Conservation (phyloP, 1,140 invertebrate genomes). For the Matsumurasca onukii region DNA sequence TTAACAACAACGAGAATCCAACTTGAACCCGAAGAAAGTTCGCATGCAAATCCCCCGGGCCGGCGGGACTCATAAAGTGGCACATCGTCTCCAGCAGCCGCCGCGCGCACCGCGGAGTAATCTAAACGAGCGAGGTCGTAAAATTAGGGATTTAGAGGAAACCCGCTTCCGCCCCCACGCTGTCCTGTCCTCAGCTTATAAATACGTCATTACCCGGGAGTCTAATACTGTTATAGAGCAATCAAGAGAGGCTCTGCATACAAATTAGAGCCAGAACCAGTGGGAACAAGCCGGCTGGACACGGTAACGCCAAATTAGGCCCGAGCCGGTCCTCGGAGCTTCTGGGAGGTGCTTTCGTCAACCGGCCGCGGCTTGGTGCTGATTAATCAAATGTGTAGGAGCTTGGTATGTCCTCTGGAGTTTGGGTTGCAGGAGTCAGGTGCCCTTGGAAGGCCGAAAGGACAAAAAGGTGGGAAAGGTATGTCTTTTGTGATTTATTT, state of each 20-base stretch:
- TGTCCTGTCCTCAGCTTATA: constrained; percentile 13
- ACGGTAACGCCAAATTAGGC: constrained; percentile 2
- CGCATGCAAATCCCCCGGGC: too few relatives aligned
- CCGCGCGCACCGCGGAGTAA: too few relatives aligned
- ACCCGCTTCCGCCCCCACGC: constrained; percentile 17
- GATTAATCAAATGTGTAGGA: too few relatives aligned
- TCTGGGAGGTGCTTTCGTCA: neutral
- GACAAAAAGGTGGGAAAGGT: too few relatives aligned
- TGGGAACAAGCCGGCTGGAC: neutral
- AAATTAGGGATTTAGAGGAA: neutral
- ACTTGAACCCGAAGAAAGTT: too few relatives aligned
- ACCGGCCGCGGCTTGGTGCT: neutral
- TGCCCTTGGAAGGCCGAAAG: too few relatives aligned
- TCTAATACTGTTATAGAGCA: constrained; percentile 20
- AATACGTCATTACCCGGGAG: constrained; percentile 26
- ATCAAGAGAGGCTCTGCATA: constrained; percentile 20
- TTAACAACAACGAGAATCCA: too few relatives aligned
- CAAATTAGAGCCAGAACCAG: constrained; percentile 3
- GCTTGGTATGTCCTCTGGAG: too few relatives aligned
- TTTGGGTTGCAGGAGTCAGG: too few relatives aligned
- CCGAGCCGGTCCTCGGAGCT: neutral
- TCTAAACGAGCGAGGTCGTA: neutral
- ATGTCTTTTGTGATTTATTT: too few relatives aligned
- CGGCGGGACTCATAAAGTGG: too few relatives aligned
- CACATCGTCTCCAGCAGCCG: too few relatives aligned